phyloP scores from a whole-genome alignment of 2,888 invertebrate species.

The Spialia ferax region DNA sequence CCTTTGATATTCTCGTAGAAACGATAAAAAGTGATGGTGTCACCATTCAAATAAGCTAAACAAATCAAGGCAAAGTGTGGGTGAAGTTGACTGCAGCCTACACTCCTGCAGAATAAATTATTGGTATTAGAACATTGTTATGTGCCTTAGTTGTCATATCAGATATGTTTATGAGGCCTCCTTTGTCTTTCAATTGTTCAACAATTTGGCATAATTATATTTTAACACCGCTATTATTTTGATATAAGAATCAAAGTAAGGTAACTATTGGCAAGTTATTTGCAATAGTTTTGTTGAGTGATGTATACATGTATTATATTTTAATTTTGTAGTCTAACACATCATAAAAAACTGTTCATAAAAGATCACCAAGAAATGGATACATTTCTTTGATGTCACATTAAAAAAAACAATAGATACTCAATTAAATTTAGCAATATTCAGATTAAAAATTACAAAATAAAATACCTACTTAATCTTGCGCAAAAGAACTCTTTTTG shows the following conservation, averaged over 20 bases:
- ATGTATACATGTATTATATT: too few relatives aligned
- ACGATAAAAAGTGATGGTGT: slow-evolving; percentile 53
- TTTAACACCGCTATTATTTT: neutral
- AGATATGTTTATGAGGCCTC: slow-evolving; percentile 57
- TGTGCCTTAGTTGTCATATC: slow-evolving; percentile 72
- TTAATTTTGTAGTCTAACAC: too few relatives aligned
- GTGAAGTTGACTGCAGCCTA: slow-evolving; percentile 76
- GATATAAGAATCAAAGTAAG: neutral
- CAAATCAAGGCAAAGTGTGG: slow-evolving; percentile 79
- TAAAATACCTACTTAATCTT: neutral
- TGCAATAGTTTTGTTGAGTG: neutral
- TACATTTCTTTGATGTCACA: too few relatives aligned
- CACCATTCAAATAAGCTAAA: slow-evolving; percentile 63
- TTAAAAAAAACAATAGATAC: too few relatives aligned
- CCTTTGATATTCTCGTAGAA: slow-evolving; percentile 27
- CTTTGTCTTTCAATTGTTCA: slow-evolving; percentile 56
- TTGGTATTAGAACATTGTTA: slow-evolving; percentile 74
- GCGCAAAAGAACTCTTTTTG: neutral
- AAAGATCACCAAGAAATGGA: too few relatives aligned
- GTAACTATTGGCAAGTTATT: neutral
- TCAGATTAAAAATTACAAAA: neutral
- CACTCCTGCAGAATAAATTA: slow-evolving; percentile 81
- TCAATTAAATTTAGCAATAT: too few relatives aligned
- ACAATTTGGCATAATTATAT: slow-evolving; percentile 30
- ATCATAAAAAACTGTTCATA: too few relatives aligned